Base-by-base conservation (phyloP, 2,888 invertebrate species). In the Craniophora ligustri region DNA sequence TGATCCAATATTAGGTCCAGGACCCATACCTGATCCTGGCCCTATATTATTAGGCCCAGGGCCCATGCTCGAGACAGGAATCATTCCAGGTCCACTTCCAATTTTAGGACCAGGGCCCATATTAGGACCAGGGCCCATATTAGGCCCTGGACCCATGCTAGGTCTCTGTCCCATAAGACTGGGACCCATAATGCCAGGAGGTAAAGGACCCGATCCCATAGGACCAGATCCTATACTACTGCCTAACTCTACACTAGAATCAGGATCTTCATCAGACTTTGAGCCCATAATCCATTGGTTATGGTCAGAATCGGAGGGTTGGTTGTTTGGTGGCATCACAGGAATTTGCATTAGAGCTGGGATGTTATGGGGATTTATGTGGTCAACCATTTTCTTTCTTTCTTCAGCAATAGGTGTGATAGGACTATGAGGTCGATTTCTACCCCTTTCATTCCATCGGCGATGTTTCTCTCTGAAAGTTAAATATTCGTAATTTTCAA, bases 261-360 rank as follows among this genome's bases (percentile, higher is more conserved):
- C 82, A 16, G 71, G 69, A 18, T 79, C 78, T 51, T 79, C 78
- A 56, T 81, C 85, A 36, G 80, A 82, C 42, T 88, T 79, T 48
- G 79, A 79, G n/a, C 79, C 76, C 56, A 74, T 65, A 42, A 72
- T 66, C 91, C 92, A 91, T 41, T 81, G 77, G 48, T 79, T 78
- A 47, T 73, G 72, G 32, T 80, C 78, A 28, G 81, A 72, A 47
- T 86, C 85, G 5, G 85, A 74, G 39, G 82, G 75, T 35, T 78
- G 76, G 23, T 82, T 82, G 39, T 86, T 84, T 19, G 87, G 88
- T 10, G 82, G 84, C 73, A 81, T 81, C 15, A 89, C 72, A 61
- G 89, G 82, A 7, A 88, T 78, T 78, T 92, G 91, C 90, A 91
- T 91, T 5, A 89, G 81, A 15, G 90, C 67, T 46, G 87, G 88